phyloP scores from a whole-genome alignment of 2,797 vertebrate species.

The Nannoperca australis region DNA sequence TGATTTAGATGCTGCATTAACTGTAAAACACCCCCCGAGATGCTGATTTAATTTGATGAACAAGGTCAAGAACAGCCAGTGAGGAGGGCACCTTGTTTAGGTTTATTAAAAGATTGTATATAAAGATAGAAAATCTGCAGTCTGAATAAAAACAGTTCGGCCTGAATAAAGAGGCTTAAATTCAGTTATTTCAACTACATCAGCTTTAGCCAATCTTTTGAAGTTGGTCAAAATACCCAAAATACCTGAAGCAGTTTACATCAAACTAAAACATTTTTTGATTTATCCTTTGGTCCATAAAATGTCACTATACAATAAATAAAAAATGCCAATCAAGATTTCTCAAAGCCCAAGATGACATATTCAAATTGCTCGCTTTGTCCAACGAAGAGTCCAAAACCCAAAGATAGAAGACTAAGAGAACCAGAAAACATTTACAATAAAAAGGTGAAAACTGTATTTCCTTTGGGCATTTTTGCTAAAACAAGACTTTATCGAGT shows the following conservation, averaged over 20 bases:
- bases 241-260: neutral
- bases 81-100: neutral
- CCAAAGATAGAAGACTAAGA: neutral
- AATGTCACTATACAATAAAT: neutral
- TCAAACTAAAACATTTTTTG: neutral
- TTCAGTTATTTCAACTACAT: neutral
- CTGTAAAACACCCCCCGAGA: neutral
- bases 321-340: neutral
- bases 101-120: neutral
- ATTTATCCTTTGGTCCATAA: neutral
- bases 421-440: neutral
- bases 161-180: constrained; percentile 7
- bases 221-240: neutral
- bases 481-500: no score
- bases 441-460: neutral
- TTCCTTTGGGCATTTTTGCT: no score
- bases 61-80: neutral
- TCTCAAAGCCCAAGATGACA: neutral
- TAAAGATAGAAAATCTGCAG: neutral
- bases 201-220: neutral
- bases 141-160: neutral
- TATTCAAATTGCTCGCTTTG: neutral
- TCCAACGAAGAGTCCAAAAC: neutral
- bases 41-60: constrained; percentile 33
- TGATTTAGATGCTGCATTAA: constrained; percentile 5